Evolutionary conservation across 35 echinoderm and acorn worm species (phyloP).

Genomic region (Apostichopus japonicus): DNA sequence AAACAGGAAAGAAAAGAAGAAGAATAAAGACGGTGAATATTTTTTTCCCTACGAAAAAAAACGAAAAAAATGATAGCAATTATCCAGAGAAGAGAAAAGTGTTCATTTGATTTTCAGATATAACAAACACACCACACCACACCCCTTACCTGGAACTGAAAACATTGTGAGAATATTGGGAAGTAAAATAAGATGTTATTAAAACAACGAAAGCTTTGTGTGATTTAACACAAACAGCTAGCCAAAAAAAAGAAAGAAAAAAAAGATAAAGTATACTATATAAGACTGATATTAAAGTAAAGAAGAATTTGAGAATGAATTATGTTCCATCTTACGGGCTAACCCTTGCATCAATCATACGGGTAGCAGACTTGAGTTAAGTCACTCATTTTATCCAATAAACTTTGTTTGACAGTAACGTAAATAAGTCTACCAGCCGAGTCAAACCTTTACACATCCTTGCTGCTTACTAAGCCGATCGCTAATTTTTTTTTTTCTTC

Average conservation of each 20-base stretch:
- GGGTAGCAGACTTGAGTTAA: not conserved
- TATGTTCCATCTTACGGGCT: not conserved
- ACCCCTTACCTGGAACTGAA: conserved; percentile 37
- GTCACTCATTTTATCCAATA: conserved; percentile 35
- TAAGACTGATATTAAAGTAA: not conserved
- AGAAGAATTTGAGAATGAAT: not conserved
- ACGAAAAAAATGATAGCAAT: not conserved
- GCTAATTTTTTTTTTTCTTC: not conserved
- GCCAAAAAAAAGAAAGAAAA: not conserved
- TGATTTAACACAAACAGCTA: not conserved
- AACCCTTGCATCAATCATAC: not conserved
- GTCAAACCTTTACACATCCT: not conserved
- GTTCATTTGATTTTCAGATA: not conserved
- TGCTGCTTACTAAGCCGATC: not conserved
- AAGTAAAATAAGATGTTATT: not conserved
- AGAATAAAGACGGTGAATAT: not conserved
- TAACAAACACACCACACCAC: not conserved
- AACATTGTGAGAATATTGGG: not conserved
- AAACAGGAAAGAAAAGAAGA: not conserved
- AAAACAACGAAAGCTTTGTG: not conserved
- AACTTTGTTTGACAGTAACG: conserved; percentile 48
- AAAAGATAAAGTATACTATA: not conserved
- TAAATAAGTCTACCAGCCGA: conserved; percentile 26
- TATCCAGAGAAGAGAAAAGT: not conserved
- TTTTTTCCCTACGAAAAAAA: not conserved